Conservation (phyloP, 2,888 invertebrate genomes). For the Plemyria rubiginata region DNA sequence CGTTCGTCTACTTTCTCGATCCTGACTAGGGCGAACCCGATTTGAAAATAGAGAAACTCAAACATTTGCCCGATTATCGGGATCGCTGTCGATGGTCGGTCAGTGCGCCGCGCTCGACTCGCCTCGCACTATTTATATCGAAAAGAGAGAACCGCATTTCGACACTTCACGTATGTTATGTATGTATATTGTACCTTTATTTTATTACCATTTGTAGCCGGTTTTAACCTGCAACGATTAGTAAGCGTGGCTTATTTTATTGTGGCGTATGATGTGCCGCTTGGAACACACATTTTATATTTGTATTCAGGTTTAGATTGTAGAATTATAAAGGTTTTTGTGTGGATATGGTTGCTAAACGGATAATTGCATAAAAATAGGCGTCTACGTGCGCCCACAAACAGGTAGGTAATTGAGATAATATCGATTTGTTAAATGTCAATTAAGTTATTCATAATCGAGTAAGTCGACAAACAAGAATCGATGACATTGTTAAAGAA, state of each 20-base stretch:
- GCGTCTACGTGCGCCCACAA: slow-evolving; percentile 5
- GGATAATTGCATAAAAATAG: slow-evolving; percentile 7
- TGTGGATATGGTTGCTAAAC: slow-evolving; percentile 16
- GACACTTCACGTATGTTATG: slow-evolving; percentile 76
- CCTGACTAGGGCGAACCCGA: slow-evolving; percentile 64
- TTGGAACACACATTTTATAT: slow-evolving; percentile 48
- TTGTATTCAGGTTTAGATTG: slow-evolving; percentile 37
- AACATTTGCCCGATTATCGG: slow-evolving; percentile 81
- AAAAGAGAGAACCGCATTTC: slow-evolving; percentile 76
- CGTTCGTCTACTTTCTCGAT: slow-evolving; percentile 51
- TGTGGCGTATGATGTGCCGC: slow-evolving; percentile 67
- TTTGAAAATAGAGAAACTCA: slow-evolving; percentile 84
- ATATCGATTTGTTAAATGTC: background rate
- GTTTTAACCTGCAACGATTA: slow-evolving; percentile 78
- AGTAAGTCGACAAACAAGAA: background rate
- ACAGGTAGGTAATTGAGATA: background rate
- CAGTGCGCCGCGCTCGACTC: slow-evolving; percentile 74
- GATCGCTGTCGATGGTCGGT: slow-evolving; percentile 82
- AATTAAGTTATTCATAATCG: background rate
- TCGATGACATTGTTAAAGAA: background rate
- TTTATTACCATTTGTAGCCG: slow-evolving; percentile 83
- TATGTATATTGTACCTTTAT: slow-evolving; percentile 76
- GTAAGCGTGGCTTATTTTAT: slow-evolving; percentile 74
- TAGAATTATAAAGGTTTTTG: slow-evolving; percentile 21
- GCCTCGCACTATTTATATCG: slow-evolving; percentile 82